Evolutionary conservation across 2,888 invertebrate genomes (phyloP).

Genomic region (Tethea ocularis): DNA sequence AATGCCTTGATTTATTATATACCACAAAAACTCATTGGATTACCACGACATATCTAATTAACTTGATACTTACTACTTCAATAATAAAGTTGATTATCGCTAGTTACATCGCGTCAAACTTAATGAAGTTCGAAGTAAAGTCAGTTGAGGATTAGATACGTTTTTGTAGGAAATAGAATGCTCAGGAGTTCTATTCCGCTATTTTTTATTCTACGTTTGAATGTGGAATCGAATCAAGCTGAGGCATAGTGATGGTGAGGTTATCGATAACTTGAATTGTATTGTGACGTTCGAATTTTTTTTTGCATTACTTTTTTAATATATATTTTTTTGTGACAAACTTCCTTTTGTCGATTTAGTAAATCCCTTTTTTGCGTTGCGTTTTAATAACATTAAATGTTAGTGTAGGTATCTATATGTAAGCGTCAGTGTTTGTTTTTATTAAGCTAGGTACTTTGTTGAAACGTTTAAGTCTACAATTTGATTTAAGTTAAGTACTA

Average conservation of each 20-base stretch:
- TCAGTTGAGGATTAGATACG: slow-evolving; percentile 12
- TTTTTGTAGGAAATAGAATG: slow-evolving; percentile 58
- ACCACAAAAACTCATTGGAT: slow-evolving; percentile 45
- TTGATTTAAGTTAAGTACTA: no score
- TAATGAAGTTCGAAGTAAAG: not conserved
- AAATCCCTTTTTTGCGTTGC: no score
- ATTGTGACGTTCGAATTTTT: not conserved
- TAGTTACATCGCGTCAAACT: slow-evolving; percentile 6
- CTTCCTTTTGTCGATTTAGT: no score
- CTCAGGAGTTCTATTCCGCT: slow-evolving; percentile 46
- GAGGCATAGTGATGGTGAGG: slow-evolving; percentile 44
- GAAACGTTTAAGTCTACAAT: no score
- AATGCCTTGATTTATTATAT: slow-evolving; percentile 72
- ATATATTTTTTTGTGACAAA: no score
- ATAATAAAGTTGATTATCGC: slow-evolving; percentile 3
- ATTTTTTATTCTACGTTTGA: slow-evolving; percentile 52
- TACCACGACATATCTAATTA: not conserved
- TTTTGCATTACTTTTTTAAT: no score
- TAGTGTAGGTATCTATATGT: no score
- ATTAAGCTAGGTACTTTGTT: no score
- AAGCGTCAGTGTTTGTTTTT: no score
- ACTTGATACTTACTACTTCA: not conserved
- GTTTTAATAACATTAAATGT: no score
- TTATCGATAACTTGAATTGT: slow-evolving; percentile 21
- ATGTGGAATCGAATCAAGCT: slow-evolving; percentile 68